Conservation (phyloP, 2,888 invertebrate genomes). For the Epiblema foenella region DNA sequence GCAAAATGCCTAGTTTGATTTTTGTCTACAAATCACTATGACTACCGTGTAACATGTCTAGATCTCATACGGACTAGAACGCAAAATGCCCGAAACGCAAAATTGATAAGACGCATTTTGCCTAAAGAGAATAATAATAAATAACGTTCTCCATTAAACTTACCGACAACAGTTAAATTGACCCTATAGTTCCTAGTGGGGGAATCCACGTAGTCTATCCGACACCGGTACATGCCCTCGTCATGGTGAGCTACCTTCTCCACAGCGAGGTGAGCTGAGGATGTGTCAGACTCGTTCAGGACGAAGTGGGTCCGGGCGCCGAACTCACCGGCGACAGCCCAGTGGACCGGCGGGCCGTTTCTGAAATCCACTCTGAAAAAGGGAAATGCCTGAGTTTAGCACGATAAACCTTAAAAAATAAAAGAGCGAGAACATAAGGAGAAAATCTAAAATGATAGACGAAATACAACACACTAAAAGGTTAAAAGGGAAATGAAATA, state of each 20-base stretch:
- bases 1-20: too few species aligned
- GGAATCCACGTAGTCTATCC: conserved; percentile 95
- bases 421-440: too few species aligned
- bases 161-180: conserved; percentile 95
- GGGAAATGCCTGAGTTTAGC: conserved; percentile 13
- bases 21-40: too few species aligned
- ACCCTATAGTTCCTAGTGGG: conserved; percentile 94
- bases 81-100: too few species aligned
- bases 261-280: conserved; percentile 90
- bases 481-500: too few species aligned
- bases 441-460: too few species aligned
- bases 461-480: too few species aligned
- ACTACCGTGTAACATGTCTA: too few species aligned
- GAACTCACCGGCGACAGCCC: conserved; percentile 91
- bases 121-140: too few species aligned
- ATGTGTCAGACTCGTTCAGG: conserved; percentile 88
- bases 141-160: conserved; percentile 49
- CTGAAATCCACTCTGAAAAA: conserved; percentile 90
- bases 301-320: conserved; percentile 91
- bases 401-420: too few species aligned
- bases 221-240: conserved; percentile 93
- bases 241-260: conserved; percentile 89
- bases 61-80: too few species aligned
- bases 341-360: conserved; percentile 89
- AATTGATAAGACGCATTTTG: too few species aligned